Percentiles rank a stretch among this genome's conserved stretches.
Conservation (phyloP, 37 sponge, comb jelly and placozoan species). For the Amphimedon queenslandica region DNA sequence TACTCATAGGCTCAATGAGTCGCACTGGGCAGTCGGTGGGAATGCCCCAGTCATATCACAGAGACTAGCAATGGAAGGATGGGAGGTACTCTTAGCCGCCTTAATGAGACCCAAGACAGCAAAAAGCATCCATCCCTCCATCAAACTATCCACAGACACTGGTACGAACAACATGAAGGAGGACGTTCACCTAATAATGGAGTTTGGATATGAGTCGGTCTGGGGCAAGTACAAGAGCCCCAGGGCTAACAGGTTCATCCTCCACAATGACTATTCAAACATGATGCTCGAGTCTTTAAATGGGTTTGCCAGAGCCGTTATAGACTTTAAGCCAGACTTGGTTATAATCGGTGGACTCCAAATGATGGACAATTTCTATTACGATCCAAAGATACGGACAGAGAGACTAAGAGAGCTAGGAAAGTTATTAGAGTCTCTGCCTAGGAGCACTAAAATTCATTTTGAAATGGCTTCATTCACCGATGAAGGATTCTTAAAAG, state of each 20-base stretch:
- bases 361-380: slow-evolving; percentile 77
- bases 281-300: slow-evolving; percentile 55
- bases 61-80: slow-evolving; percentile 71
- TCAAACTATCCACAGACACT: slow-evolving; percentile 13
- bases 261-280: slow-evolving; percentile 72
- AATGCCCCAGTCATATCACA: slow-evolving; percentile 81
- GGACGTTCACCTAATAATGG: slow-evolving; percentile 70
- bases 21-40: slow-evolving; percentile 41
- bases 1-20: slow-evolving; percentile 1
- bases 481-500: slow-evolving; percentile 39
- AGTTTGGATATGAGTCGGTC: slow-evolving; percentile 44
- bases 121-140: slow-evolving; percentile 8
- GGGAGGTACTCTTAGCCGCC: slow-evolving; percentile 63
- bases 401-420: slow-evolving; percentile 29
- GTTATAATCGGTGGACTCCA: slow-evolving; percentile 78
- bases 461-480: slow-evolving; percentile 86
- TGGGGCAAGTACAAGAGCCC: slow-evolving; percentile 64
- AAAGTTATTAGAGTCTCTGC: slow-evolving; percentile 28
- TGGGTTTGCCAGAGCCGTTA: slow-evolving; percentile 18
- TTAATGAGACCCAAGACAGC: slow-evolving; percentile 9
- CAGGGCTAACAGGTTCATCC: slow-evolving; percentile 66
- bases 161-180: background rate
- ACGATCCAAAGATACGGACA: slow-evolving; percentile 21
- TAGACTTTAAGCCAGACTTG: slow-evolving; percentile 42
- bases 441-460: slow-evolving; percentile 47